Conservation (phyloP, 2,888 invertebrate genomes). For the Parnassius apollo region DNA sequence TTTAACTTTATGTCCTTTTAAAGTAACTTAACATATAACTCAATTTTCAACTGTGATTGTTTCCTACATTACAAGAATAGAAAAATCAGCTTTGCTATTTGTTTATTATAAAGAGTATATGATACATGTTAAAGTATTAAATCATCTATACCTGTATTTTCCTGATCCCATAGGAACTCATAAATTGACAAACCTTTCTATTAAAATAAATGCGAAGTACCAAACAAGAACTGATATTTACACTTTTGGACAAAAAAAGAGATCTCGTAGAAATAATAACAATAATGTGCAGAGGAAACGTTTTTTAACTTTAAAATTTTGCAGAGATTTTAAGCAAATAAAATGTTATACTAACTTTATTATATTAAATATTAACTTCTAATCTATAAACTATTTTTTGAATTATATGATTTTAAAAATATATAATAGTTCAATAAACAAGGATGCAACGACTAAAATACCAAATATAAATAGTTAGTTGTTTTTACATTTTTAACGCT, state of each 20-base stretch:
- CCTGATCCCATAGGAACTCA: too few relatives aligned
- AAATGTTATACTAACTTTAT: neutral
- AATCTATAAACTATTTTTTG: neutral
- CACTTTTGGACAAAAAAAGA: neutral
- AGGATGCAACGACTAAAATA: constrained; percentile 16
- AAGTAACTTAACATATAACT: too few relatives aligned
- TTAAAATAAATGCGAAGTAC: constrained; percentile 5
- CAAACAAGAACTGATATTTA: constrained; percentile 19
- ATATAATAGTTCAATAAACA: neutral
- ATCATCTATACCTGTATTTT: too few relatives aligned
- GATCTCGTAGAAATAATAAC: constrained; percentile 4
- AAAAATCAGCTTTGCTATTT: too few relatives aligned
- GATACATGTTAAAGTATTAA: too few relatives aligned
- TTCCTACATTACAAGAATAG: too few relatives aligned
- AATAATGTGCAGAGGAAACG: constrained; percentile 14
- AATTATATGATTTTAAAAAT: too few relatives aligned
- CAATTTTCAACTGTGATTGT: too few relatives aligned
- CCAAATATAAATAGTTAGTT: constrained; percentile 17
- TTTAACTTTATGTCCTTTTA: too few relatives aligned
- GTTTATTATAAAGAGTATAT: too few relatives aligned
- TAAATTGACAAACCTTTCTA: neutral
- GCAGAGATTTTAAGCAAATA: constrained; percentile 10
- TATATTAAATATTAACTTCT: neutral
- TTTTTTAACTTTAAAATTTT: neutral
- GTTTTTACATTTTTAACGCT: constrained; percentile 4